Conservation (phyloP, 2,888 invertebrate genomes). For the Sipha maydis region DNA sequence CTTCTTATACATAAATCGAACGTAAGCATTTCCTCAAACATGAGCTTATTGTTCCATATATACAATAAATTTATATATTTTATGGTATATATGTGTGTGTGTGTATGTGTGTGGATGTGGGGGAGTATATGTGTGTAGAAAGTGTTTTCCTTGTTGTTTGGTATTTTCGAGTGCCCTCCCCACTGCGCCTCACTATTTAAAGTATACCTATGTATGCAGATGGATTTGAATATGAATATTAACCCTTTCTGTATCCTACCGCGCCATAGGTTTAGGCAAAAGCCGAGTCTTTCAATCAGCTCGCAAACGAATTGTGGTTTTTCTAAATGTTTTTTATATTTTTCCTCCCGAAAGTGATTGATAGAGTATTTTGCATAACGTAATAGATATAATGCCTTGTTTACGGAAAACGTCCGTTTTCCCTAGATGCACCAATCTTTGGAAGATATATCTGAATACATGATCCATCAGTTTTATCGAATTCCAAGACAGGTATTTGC, state of each 20-base stretch:
- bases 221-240: slow-evolving; percentile 21
- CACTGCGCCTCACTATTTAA: background rate
- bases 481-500: background rate
- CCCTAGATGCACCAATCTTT: background rate
- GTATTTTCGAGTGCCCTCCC: background rate
- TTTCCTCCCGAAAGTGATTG: slow-evolving; percentile 45
- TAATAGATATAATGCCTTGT: slow-evolving; percentile 40
- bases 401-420: slow-evolving; percentile 33
- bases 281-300: slow-evolving; percentile 47
- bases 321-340: slow-evolving; percentile 24
- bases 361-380: slow-evolving; percentile 55
- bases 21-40: slow-evolving; percentile 52
- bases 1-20: background rate
- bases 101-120: no score
- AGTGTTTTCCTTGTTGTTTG: slow-evolving; percentile 28
- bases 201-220: background rate
- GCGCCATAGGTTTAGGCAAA: background rate
- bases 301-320: slow-evolving; percentile 15
- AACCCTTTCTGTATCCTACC: slow-evolving; percentile 25
- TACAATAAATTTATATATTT: background rate
- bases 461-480: slow-evolving; percentile 59
- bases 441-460: slow-evolving; percentile 12
- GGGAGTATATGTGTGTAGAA: no score
- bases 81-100: background rate
- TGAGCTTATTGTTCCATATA: background rate